These are phyloP conservation scores for Centropus unirufus DNA, from an alignment of 2,113 vertebrate genomes.

Conservation along the genomic window DNA sequence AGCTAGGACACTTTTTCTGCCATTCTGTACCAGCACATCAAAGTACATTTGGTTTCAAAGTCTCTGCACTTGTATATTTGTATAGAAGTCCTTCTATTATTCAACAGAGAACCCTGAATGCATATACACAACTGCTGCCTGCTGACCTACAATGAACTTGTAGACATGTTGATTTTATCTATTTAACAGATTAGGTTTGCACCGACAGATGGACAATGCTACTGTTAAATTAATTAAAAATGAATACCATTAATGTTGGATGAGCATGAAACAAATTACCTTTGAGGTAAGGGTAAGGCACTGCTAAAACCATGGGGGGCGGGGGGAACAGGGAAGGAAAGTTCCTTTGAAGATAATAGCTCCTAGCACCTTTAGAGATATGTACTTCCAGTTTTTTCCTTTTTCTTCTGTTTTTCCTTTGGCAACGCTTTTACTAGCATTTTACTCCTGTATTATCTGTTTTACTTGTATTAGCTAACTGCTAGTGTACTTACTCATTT, in stretches of 20 bases:
- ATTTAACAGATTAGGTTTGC: slow-evolving; percentile 59
- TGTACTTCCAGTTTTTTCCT: not conserved
- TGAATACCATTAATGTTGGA: slow-evolving; percentile 64
- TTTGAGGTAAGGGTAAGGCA: slow-evolving; percentile 53
- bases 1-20: not conserved
- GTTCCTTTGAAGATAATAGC: not conserved
- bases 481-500: slow-evolving; percentile 6
- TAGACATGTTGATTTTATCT: slow-evolving; percentile 68
- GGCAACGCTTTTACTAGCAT: not conserved
- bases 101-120: slow-evolving; percentile 25
- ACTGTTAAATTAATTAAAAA: slow-evolving; percentile 71
- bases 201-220: slow-evolving; percentile 58
- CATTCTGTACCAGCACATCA: not conserved
- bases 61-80: not conserved
- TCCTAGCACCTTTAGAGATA: not conserved
- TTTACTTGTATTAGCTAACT: slow-evolving; percentile 17
- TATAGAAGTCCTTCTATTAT: slow-evolving; percentile 5
- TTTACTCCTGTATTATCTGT: not conserved
- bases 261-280: slow-evolving; percentile 62
- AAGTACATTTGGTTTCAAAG: not conserved
- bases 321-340: not conserved
- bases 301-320: not conserved
- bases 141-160: slow-evolving; percentile 48
- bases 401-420: not conserved
- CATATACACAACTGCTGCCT: not conserved